Base-by-base conservation (phyloP, 2,113 vertebrate genomes). In the Tychaedon coryphoeus region DNA sequence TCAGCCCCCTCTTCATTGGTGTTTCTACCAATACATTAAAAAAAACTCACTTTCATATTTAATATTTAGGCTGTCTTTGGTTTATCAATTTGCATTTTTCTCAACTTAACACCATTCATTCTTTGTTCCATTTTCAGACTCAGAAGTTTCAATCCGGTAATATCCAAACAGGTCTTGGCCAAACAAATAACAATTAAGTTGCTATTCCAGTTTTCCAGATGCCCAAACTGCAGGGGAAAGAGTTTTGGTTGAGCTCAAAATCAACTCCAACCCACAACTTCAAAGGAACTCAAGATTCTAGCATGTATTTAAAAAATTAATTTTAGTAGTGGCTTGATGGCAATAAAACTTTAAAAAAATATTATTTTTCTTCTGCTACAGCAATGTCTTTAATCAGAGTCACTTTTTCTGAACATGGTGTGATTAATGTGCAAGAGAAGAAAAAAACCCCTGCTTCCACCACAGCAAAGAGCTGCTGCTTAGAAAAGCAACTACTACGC, bases 1-100 rank as follows among this genome's bases (percentile, higher is more conserved):
- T 45, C 54, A 69, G 16, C 2, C 6, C 3, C 9, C 5, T 34
- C 34, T 66, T 28, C 2, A 2, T 0, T 56, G 31, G 28, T 14
- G 8, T 66, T 76, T 78, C 67, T 34, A 54, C 3, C 2, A 83
- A 90, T 5, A 57, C 15, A 73, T 14, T 3, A n/a, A 53, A 79
- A 40, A 62, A 61, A 61, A 10, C 8, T 74, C 11, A 19, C 74
- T 26, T 34, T 83, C 22, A 3, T 38, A 73, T 62, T 88, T 51
- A 54, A 10, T 62, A 62, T 28, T 10, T 62, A 19, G 29, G 28
- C 12, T 58, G n/a, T 11, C n/a, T 54, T 67, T 26, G 25, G 19
- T 65, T 92, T 54, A 75, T 33, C 45, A 73, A 8, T 17, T 20
- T 48, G 22, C 24, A 36, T 18, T 51, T 86, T 58, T 70, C 38